A percentile compares a stretch with the other conserved stretches of the same genome.
Evolutionary conservation across 2,113 vertebrate genomes (phyloP).

Genomic region (Macaca nemestrina): DNA sequence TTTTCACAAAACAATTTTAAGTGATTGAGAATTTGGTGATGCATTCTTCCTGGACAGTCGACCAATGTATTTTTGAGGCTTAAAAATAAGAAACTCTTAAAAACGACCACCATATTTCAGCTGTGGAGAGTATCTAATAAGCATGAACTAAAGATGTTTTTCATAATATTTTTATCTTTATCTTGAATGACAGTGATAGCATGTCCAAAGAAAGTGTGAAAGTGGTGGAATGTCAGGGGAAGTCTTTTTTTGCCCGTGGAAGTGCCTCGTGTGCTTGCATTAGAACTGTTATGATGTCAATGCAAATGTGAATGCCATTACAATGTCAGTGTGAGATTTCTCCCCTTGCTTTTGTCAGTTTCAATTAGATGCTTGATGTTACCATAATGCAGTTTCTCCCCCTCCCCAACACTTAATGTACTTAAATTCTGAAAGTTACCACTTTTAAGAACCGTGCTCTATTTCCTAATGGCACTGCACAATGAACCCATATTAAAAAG

Average conservation of each 20-base stretch:
- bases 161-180: conserved; percentile 55
- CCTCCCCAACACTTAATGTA: conserved; percentile 71
- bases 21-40: neutral
- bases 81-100: neutral
- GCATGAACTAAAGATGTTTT: conserved; percentile 29
- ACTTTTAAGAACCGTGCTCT: conserved; percentile 53
- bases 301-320: conserved; percentile 46
- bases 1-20: neutral
- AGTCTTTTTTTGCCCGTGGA: conserved; percentile 31
- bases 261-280: conserved; percentile 14
- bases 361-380: conserved; percentile 68
- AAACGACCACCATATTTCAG: neutral
- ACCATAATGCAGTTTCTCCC: conserved; percentile 47
- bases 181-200: conserved; percentile 52
- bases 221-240: neutral
- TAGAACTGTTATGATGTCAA: conserved; percentile 47
- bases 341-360: conserved; percentile 66
- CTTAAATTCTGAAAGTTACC: conserved; percentile 63
- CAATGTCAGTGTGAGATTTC: neutral
- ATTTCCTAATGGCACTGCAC: conserved; percentile 74
- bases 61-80: neutral
- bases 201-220: conserved; percentile 20
- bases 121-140: neutral
- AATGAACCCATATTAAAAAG: conserved; percentile 74
- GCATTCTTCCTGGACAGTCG: neutral